Evolutionary conservation across 2,888 invertebrate species (phyloP), one percentile per base, ranked within the genome.

Genomic region (Apodemia hepburni): DNA sequence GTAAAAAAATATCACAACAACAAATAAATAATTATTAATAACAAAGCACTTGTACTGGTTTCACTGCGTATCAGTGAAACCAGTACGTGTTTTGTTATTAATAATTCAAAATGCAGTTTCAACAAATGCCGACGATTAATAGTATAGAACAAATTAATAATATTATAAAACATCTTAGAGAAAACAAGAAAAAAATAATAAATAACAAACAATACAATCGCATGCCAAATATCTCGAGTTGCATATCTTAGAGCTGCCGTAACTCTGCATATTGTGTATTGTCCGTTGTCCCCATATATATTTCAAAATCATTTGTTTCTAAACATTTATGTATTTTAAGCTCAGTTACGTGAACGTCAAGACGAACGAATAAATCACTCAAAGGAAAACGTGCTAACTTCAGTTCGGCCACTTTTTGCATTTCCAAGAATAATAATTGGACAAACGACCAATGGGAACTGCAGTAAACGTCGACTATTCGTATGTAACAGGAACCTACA

Each of bases 281-380:
- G 8, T 33, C 33, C 33, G 8, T n/a, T 42, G 42, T 59, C 29
- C 29, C 11, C 18, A 45, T 49, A 22, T 17, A 27, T 38, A 15
- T 42, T 42, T 33, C 27, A 58, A 15, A 60, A 29, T 58, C 42
- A 9, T 15, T 51, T 60, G 57, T 38, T 62, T 49, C 60, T 59
- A 47, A 51, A 66, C 62, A 35, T 66, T 62, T 61, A 64, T 27
- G 62, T 60, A 61, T 66, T 64, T 54, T 42, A 58, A 63, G 60
- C 60, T 15, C 61, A 38, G 27, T 60, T 29, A 35, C 58, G 58
- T 63, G 60, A 61, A 65, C 66, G 65, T 66, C 62, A 66, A 69
- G 68, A 62, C 70, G 70, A 68, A 71, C 69, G 70, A 74, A 78
- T 80, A 80, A 81, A 84, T 82, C 79, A 78, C 68, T 75, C 70